Evolutionary conservation across 2,113 vertebrate species (phyloP), one percentile per base, ranked within the genome.

Genomic region (Callionymus lyra): DNA sequence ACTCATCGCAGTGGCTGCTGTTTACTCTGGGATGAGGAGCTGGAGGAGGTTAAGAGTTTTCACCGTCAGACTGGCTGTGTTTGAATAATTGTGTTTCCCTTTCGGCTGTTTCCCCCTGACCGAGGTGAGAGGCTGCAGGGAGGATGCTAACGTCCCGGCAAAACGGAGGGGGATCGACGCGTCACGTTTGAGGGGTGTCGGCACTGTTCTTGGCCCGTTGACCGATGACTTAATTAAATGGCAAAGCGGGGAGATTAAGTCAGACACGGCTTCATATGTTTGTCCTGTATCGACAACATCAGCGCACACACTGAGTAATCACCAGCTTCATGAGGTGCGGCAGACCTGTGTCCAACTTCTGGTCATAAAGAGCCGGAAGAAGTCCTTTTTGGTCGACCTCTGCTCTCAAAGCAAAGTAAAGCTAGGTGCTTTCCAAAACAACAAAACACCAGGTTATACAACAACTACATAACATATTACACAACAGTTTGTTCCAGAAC

Each of bases 181-280:
- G 56, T 73, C 46, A 61, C 57, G 68, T 70, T 54, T 56, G 44
- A 59, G 59, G 50, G 65, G 66, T 58, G 63, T 62, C 61, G 63
- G 56, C 76, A 73, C 62, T 60, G 66, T 78, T 65, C 57, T 76
- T 73, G 53, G 63, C 67, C 65, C 53, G 39, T 47, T 68, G 73
- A 72, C 56, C 62, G 77, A 84, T 70, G 61, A 75, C 61, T 78
- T 76, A 77, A 83, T 84, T 82, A 81, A 76, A 61, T 53, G 37
- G 70, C 69, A 63, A 53, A 53, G 44, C 63, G 67, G 50, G 44
- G 65, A 63, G 50, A 68, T 65, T 56, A 69, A 75, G 59, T 56
- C 54, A 52, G 50, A 75, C 59, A 55, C 31, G n/a, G 54, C 69
- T 62, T 51, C 53, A 70, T 70, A 74, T 68, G 70, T 82, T 69